Conservation (phyloP, 23 tunicate species). For the Halocynthia aurantium region DNA sequence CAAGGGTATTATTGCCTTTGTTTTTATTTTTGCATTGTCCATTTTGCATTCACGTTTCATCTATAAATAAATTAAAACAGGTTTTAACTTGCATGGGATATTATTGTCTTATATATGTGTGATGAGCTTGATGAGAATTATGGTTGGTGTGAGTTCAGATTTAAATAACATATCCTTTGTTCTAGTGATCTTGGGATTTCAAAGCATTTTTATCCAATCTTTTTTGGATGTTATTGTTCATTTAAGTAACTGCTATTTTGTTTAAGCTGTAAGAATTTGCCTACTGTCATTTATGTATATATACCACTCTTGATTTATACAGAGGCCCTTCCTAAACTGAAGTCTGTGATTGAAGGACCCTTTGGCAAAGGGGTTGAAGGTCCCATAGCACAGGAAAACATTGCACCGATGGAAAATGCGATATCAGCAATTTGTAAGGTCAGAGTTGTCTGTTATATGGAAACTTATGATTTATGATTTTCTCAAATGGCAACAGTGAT, state of each 20-base stretch:
- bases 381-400: constrained; percentile 60
- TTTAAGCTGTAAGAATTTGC: background rate
- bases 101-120: too few species aligned
- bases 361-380: constrained; percentile 55
- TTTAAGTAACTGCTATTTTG: background rate
- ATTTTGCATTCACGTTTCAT: background rate
- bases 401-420: constrained; percentile 93
- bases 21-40: background rate
- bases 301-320: background rate
- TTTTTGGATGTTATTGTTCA: background rate
- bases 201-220: background rate
- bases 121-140: too few species aligned
- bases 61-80: background rate
- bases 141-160: background rate
- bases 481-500: background rate
- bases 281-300: background rate
- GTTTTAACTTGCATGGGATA: background rate
- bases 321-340: constrained; percentile 73
- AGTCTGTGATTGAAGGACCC: constrained; percentile 88
- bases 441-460: background rate
- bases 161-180: background rate
- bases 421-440: constrained; percentile 87
- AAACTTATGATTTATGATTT: background rate
- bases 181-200: background rate
- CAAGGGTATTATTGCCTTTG: constrained; percentile 31